phyloP scores from a whole-genome alignment of 64 coral and sea anemone genomes.

The Exaiptasia diaphana region DNA sequence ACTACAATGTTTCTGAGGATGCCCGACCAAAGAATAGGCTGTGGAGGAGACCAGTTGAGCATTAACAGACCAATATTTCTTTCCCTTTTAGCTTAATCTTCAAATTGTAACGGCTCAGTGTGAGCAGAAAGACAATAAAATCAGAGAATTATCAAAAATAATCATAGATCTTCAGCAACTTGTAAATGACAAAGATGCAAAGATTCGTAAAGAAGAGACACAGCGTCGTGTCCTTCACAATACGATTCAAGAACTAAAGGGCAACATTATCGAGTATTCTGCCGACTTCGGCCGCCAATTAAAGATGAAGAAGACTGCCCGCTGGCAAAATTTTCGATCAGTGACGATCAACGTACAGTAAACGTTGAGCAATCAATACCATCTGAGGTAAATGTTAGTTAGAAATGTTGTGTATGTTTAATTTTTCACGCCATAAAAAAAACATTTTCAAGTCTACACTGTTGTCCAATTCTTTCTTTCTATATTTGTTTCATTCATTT shows the following conservation, averaged over 20 bases:
- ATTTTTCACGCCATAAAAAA: no score
- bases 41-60: no score
- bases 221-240: no score
- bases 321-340: slow-evolving; percentile 38
- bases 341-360: slow-evolving; percentile 44
- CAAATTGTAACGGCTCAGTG: slow-evolving; percentile 47
- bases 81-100: slow-evolving; percentile 41
- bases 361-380: slow-evolving; percentile 37
- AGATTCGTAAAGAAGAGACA: no score
- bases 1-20: no score
- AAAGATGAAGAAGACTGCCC: slow-evolving; percentile 23
- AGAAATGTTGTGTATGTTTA: no score
- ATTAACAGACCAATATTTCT: no score
- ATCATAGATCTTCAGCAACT: slow-evolving; percentile 31
- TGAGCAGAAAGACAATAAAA: slow-evolving; percentile 52
- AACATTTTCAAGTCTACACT: no score
- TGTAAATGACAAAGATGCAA: slow-evolving; percentile 28
- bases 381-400: slow-evolving; percentile 47
- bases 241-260: no score
- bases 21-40: no score
- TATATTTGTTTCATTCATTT: no score
- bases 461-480: no score
- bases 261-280: slow-evolving; percentile 82
- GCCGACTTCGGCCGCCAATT: slow-evolving; percentile 56
- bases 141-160: slow-evolving; percentile 35